Evolutionary conservation across 1,140 invertebrate genomes (phyloP).

Genomic region (Babylonia areolata): DNA sequence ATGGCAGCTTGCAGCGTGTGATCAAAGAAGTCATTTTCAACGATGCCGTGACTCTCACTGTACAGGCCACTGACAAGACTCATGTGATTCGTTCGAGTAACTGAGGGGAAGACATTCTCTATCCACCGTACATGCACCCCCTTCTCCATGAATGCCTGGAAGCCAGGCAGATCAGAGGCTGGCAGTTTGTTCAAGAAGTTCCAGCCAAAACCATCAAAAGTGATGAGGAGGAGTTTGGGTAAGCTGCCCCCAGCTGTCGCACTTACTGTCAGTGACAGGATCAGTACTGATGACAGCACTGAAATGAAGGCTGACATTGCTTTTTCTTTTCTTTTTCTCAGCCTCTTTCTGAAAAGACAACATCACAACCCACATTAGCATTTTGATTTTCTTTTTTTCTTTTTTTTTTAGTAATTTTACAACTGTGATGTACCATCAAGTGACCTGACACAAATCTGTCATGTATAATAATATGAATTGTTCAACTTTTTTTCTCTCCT

Average conservation of each 20-base stretch:
- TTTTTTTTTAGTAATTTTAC: no score
- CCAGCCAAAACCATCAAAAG: conserved; percentile 23
- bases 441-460: no score
- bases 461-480: background rate
- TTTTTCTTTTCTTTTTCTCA: background rate
- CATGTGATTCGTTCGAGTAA: conserved; percentile 89
- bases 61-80: conserved; percentile 86
- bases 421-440: no score
- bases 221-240: background rate
- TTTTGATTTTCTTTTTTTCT: no score
- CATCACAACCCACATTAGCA: no score
- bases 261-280: background rate
- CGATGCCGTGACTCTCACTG: conserved; percentile 85
- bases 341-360: background rate
- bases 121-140: conserved; percentile 66
- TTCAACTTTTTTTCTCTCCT: background rate
- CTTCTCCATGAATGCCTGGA: conserved; percentile 69
- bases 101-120: conserved; percentile 82
- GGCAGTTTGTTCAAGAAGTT: background rate
- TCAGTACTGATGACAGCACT: background rate
- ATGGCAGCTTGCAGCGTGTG: conserved; percentile 75
- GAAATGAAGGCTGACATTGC: background rate
- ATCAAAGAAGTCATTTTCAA: conserved; percentile 84
- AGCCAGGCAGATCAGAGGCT: conserved; percentile 52
- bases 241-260: background rate